These are phyloP conservation scores for Diabrotica balteata DNA, from an alignment of 2,888 invertebrate species.

Conservation along the genomic window DNA sequence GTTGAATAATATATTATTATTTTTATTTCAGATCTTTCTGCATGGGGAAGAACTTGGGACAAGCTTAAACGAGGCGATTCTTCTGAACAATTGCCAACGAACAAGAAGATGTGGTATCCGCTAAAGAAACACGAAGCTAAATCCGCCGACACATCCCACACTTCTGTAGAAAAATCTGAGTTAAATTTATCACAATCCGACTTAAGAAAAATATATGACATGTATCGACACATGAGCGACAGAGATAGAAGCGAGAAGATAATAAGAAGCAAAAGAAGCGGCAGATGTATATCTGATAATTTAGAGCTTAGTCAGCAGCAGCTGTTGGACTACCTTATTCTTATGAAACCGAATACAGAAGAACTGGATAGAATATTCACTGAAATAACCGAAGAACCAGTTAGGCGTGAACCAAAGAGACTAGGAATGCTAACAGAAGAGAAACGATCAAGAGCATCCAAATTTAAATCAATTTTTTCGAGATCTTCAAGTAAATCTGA, in stretches of 20 bases:
- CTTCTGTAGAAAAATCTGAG: conserved; percentile 30
- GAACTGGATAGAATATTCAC: conserved; percentile 47
- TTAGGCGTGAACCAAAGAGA: conserved; percentile 40
- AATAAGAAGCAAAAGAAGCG: conserved; percentile 40
- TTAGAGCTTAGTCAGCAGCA: conserved; percentile 55
- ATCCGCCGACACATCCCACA: conserved; percentile 34
- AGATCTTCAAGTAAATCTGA: conserved; percentile 51
- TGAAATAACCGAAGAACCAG: conserved; percentile 46
- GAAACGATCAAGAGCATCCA: conserved; percentile 47
- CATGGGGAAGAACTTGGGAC: conserved; percentile 67
- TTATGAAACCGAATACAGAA: conserved; percentile 54
- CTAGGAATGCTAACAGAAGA: conserved; percentile 47
- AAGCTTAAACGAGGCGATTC: conserved; percentile 67
- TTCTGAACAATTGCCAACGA: conserved; percentile 60
- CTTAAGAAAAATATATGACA: conserved; percentile 49
- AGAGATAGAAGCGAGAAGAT: conserved; percentile 36
- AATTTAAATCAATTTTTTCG: conserved; percentile 49
- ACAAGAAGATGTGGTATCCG: conserved; percentile 61
- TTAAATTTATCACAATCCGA: conserved; percentile 44
- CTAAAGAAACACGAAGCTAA: conserved; percentile 47
- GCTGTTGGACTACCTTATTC: conserved; percentile 53
- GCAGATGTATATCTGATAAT: conserved; percentile 50
- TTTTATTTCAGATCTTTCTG: conserved; percentile 62
- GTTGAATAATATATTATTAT: not conserved
- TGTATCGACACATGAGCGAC: conserved; percentile 45